A percentile compares a stretch with the other conserved stretches of the same genome.
phyloP scores from a whole-genome alignment of 2,888 invertebrate species.

The Opisthograptis luteolata region DNA sequence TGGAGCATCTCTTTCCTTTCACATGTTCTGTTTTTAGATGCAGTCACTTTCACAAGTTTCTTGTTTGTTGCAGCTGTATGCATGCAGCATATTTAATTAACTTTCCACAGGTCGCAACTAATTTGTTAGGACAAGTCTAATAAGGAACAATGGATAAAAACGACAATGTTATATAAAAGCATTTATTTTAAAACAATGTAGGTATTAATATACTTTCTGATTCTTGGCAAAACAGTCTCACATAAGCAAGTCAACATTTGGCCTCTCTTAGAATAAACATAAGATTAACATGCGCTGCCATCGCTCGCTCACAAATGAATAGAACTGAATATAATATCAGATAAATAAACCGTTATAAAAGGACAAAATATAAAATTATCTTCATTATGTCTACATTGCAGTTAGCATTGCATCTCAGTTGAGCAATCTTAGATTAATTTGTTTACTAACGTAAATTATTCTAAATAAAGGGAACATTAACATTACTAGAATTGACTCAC shows the following conservation, averaged over 20 bases:
- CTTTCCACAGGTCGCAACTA: slow-evolving; percentile 8
- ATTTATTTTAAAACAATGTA: slow-evolving; percentile 85
- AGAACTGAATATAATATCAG: slow-evolving; percentile 75
- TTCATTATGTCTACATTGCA: slow-evolving; percentile 73
- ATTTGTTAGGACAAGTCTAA: slow-evolving; percentile 2
- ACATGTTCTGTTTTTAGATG: not conserved
- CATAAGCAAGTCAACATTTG: slow-evolving; percentile 85
- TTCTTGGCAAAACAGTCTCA: slow-evolving; percentile 85
- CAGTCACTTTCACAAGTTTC: slow-evolving; percentile 14
- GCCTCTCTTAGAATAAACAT: slow-evolving; percentile 83
- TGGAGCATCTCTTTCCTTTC: not conserved
- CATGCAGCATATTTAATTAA: slow-evolving; percentile 16
- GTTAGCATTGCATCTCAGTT: slow-evolving; percentile 81
- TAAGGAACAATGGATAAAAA: slow-evolving; percentile 12
- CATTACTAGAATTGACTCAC: slow-evolving; percentile 83
- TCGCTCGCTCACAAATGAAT: slow-evolving; percentile 80
- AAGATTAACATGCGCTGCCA: slow-evolving; percentile 83
- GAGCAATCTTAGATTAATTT: slow-evolving; percentile 81
- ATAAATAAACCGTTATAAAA: slow-evolving; percentile 77
- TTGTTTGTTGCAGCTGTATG: not conserved
- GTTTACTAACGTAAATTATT: slow-evolving; percentile 76
- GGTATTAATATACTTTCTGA: slow-evolving; percentile 84
- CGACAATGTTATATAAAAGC: slow-evolving; percentile 75
- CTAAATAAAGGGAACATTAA: slow-evolving; percentile 80
- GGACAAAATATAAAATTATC: slow-evolving; percentile 75